Evolutionary conservation across 2,888 invertebrate genomes (phyloP).

Genomic region (Drosophila emarginata): DNA sequence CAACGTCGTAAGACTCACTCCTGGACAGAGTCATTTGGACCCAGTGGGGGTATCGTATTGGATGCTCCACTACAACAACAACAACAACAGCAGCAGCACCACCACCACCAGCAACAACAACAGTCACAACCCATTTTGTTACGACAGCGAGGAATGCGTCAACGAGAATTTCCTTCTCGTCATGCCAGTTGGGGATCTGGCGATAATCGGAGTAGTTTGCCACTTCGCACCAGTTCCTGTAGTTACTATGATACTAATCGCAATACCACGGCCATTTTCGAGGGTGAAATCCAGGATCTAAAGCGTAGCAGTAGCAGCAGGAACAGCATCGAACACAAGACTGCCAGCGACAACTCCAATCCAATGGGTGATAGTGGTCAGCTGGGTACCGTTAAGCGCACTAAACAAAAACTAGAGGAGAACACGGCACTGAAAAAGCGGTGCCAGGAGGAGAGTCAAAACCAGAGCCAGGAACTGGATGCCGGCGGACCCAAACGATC

Average conservation of each 20-base stretch:
- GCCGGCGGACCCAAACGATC: slow-evolving; percentile 59
- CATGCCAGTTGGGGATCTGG: slow-evolving; percentile 93
- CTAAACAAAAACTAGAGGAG: slow-evolving; percentile 88
- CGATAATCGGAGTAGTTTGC: slow-evolving; percentile 85
- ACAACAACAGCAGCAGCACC: slow-evolving; percentile 20
- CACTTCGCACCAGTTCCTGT: slow-evolving; percentile 88
- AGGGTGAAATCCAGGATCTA: slow-evolving; percentile 81
- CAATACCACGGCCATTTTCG: slow-evolving; percentile 80
- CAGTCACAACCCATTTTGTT: slow-evolving; percentile 40
- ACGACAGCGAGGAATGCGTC: slow-evolving; percentile 82
- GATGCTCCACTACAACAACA: slow-evolving; percentile 42
- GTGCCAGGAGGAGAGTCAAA: slow-evolving; percentile 71
- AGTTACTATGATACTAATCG: slow-evolving; percentile 86
- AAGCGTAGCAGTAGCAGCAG: slow-evolving; percentile 66
- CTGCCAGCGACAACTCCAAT: slow-evolving; percentile 59
- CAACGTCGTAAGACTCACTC: slow-evolving; percentile 80
- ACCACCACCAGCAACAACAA: slow-evolving; percentile 23
- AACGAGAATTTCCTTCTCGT: slow-evolving; percentile 86
- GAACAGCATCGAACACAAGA: slow-evolving; percentile 59
- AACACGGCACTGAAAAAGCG: slow-evolving; percentile 78
- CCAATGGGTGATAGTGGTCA: slow-evolving; percentile 39
- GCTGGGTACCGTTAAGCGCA: slow-evolving; percentile 87
- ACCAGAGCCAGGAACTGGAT: slow-evolving; percentile 26
- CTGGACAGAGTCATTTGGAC: slow-evolving; percentile 78
- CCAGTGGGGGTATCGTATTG: slow-evolving; percentile 72